Base-by-base conservation (phyloP, 2,888 invertebrate species). In the Tenthredo amoena region DNA sequence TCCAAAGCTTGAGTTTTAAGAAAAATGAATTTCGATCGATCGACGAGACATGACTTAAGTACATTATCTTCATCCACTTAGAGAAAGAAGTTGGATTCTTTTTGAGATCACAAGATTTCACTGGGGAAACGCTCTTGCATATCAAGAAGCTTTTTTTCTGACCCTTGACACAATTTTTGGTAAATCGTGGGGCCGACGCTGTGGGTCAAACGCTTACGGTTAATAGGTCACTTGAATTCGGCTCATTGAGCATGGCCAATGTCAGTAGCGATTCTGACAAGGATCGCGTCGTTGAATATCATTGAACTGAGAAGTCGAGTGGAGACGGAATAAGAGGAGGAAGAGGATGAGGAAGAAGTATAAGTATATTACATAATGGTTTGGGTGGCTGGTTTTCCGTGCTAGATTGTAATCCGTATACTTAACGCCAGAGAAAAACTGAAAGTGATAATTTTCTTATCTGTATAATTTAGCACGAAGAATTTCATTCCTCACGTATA, bases 211-310 rank as follows among this genome's bases (percentile, higher is more conserved):
- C 9, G 77, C 18, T 55, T 26, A 50, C 50, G 50, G 50, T 77
- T 77, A 55, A 77, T 77, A 77, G 77, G 77, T 77, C 77, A 77
- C 55, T 77, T 55, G 77, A 77, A 40, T 55, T 77, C 31, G 77
- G 77, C 34, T 77, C 77, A 77, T 77, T 77, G 77, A 77, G 55
- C 77, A 77, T 77, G 77, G 50, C 50, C 47, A 31, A 68, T 10
- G 77, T 55, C 77, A 77, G 55, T 77, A 77, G 77, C 55, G 26
- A 77, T 55, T 77, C 77, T 50, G 55, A 47, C 77, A 55, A 55
- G 77, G 50, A 77, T 77, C 55, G 77, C 34, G 77, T 77, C 77
- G 77, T 77, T 55, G 50, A 77, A 77, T 55, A 55, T 50, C 18
- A 55, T 50, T 34, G 77, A 77, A n/a, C 31, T 55, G 55, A 77